A percentile compares a stretch with the other conserved stretches of the same genome.
Conservation (phyloP, 2,888 invertebrate genomes). For the Malacosoma neustria region DNA sequence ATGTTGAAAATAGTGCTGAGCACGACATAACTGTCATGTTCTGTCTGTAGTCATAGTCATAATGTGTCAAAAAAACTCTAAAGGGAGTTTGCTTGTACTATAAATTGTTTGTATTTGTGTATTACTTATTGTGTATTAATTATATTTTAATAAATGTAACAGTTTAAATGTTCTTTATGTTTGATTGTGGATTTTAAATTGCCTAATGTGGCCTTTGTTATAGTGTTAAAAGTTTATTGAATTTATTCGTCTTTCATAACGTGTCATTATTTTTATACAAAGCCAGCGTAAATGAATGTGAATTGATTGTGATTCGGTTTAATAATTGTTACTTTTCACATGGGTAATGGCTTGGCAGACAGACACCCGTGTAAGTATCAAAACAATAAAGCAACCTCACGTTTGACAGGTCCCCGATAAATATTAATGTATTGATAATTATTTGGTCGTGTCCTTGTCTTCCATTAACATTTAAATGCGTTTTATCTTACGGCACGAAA, state of each 20-base stretch:
- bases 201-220: neutral
- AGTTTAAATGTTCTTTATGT: neutral
- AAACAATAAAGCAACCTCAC: slow-evolving; percentile 11
- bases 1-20: neutral
- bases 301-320: slow-evolving; percentile 54
- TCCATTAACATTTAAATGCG: slow-evolving; percentile 50
- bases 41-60: neutral
- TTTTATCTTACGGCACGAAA: slow-evolving; percentile 34
- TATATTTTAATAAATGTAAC: neutral
- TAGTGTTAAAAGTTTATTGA: neutral
- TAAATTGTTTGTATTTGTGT: neutral
- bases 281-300: slow-evolving; percentile 62
- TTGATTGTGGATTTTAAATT: neutral
- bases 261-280: slow-evolving; percentile 60
- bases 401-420: neutral
- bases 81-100: neutral
- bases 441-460: slow-evolving; percentile 43
- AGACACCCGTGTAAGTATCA: slow-evolving; percentile 66
- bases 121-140: too few species aligned
- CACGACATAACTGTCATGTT: neutral
- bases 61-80: neutral
- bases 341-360: slow-evolving; percentile 75
- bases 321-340: slow-evolving; percentile 63
- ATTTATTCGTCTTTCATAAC: slow-evolving; percentile 24
- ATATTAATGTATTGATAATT: slow-evolving; percentile 1